Percentiles rank a stretch among this genome's conserved stretches.
phyloP scores from a whole-genome alignment of 2,113 vertebrate species.

The Lipophrys pholis region DNA sequence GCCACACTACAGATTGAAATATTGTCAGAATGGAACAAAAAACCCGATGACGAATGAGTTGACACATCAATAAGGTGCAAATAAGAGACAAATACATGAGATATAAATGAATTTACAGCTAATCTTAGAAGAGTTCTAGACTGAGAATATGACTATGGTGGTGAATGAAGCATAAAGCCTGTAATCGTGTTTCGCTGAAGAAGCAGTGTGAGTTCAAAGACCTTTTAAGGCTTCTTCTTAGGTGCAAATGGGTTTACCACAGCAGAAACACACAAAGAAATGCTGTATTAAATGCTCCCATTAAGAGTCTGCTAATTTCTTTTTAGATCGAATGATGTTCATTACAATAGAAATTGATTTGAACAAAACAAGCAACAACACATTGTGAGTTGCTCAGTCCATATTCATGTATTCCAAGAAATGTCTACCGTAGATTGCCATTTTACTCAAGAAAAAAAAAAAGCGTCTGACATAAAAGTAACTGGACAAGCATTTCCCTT shows the following conservation, averaged over 20 bases:
- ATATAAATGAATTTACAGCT: too few relatives aligned
- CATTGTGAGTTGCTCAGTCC: background rate
- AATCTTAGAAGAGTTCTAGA: background rate
- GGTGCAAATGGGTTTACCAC: conserved; percentile 40
- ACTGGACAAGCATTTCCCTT: background rate
- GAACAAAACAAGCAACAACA: background rate
- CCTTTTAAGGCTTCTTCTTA: conserved; percentile 5
- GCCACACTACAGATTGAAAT: too few relatives aligned
- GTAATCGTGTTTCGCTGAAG: conserved; percentile 4
- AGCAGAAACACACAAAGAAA: conserved; percentile 16
- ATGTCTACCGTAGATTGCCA: background rate
- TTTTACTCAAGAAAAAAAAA: too few relatives aligned
- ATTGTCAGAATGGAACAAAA: too few relatives aligned
- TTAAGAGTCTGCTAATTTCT: background rate
- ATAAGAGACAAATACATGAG: too few relatives aligned
- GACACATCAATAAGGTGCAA: too few relatives aligned
- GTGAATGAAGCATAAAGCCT: conserved; percentile 4
- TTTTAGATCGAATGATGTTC: background rate
- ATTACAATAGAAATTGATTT: background rate
- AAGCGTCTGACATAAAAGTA: background rate
- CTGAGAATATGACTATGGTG: background rate
- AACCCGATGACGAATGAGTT: too few relatives aligned
- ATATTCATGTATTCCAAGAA: background rate
- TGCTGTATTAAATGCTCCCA: too few relatives aligned
- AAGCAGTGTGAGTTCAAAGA: background rate